Evolutionary conservation across 2,113 vertebrate genomes (phyloP).

Genomic region (Nesogale talazaci): DNA sequence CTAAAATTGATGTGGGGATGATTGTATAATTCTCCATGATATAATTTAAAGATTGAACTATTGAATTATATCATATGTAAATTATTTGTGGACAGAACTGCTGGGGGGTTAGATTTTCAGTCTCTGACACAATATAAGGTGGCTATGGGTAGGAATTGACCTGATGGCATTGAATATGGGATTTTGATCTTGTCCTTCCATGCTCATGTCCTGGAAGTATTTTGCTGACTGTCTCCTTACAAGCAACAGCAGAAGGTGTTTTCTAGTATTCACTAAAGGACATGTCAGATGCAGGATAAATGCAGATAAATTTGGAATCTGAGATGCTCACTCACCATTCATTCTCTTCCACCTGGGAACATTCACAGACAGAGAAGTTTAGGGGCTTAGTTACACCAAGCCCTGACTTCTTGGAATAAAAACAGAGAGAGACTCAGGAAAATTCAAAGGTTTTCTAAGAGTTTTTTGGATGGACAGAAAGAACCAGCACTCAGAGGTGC

Average conservation of each 20-base stretch:
- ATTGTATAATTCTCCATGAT: no score
- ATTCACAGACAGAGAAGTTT: background rate
- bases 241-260: background rate
- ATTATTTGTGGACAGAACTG: no score
- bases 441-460: background rate
- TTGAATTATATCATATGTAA: no score
- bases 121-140: no score
- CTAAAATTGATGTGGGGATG: no score
- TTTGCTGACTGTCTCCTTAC: background rate
- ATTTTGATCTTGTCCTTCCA: background rate
- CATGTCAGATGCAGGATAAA: background rate
- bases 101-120: no score
- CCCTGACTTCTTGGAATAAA: conserved; percentile 21
- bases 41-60: no score
- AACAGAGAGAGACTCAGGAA: conserved; percentile 17
- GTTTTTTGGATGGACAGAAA: background rate
- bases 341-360: background rate
- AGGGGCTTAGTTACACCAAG: background rate
- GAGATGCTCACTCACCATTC: background rate
- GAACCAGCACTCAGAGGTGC: rapidly evolving
- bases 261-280: background rate
- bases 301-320: background rate
- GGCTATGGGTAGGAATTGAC: no score
- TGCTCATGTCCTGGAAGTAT: background rate
- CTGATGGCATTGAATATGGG: no score